Evolutionary conservation across 2,797 vertebrate genomes (phyloP).

Genomic region (Nyctibius grandis): DNA sequence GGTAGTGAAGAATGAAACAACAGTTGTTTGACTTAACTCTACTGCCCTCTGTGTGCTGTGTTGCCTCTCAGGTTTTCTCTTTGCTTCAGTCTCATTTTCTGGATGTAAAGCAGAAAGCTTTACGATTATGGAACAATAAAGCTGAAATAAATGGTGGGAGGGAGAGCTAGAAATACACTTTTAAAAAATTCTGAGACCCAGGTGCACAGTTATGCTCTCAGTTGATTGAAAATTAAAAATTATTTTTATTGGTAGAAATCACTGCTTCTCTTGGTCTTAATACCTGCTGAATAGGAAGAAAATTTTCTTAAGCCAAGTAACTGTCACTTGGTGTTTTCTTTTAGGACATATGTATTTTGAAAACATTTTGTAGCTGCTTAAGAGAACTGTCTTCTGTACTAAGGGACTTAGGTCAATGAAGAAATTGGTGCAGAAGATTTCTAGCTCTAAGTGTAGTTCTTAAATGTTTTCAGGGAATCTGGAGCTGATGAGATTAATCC

Average conservation of each 20-base stretch:
- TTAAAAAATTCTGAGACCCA: slow-evolving; percentile 1
- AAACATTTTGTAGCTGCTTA: slow-evolving; percentile 49
- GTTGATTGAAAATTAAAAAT: slow-evolving; percentile 22
- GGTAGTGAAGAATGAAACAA: not conserved
- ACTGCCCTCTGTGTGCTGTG: not conserved
- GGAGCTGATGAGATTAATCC: not conserved
- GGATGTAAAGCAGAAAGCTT: not conserved
- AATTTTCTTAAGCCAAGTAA: not conserved
- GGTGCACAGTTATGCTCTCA: not conserved
- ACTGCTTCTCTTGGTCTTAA: slow-evolving; percentile 21
- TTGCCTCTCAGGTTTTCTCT: not conserved
- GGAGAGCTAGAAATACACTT: slow-evolving; percentile 13
- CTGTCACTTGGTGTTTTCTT: slow-evolving; percentile 51
- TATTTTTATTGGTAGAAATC: slow-evolving; percentile 47
- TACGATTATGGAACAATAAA: not conserved
- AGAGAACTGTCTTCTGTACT: not conserved
- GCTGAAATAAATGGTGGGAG: not conserved
- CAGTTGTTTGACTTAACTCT: not conserved
- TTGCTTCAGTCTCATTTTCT: not conserved
- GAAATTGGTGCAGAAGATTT: not conserved
- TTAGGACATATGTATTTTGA: slow-evolving; percentile 33
- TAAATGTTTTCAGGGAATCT: not conserved
- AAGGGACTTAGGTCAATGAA: not conserved
- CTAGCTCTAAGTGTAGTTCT: not conserved
- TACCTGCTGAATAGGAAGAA: not conserved